Conservation (phyloP, 2,113 vertebrate genomes). For the Cyphomyrus discorhynchus region DNA sequence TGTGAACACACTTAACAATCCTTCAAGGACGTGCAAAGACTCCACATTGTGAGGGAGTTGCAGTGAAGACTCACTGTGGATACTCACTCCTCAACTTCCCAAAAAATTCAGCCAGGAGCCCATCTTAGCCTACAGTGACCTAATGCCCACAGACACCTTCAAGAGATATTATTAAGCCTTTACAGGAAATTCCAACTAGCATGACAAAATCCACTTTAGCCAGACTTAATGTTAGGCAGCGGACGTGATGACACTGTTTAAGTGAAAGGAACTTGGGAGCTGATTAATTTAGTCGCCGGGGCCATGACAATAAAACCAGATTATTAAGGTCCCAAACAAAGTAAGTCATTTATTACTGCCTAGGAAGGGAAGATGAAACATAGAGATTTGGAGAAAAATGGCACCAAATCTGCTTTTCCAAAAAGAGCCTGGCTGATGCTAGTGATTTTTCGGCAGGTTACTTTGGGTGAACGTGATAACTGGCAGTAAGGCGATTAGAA, state of each 20-base stretch:
- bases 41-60: background rate
- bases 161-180: background rate
- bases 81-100: background rate
- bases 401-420: background rate
- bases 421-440: background rate
- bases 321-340: background rate
- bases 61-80: background rate
- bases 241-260: background rate
- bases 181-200: background rate
- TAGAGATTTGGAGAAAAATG: background rate
- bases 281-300: background rate
- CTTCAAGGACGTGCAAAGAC: background rate
- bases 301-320: background rate
- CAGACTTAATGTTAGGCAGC: background rate
- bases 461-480: slow-evolving; percentile 1
- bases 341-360: background rate
- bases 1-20: background rate
- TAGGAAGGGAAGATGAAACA: background rate
- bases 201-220: background rate
- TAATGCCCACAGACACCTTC: background rate
- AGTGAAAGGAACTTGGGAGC: background rate
- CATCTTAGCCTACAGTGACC: background rate
- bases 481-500: slow-evolving; percentile 14
- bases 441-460: background rate
- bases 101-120: background rate